A percentile compares a stretch with the other conserved stretches of the same genome.
phyloP scores from a whole-genome alignment of 2,113 vertebrate genomes.

The Anarhynchus alexandrinus region DNA sequence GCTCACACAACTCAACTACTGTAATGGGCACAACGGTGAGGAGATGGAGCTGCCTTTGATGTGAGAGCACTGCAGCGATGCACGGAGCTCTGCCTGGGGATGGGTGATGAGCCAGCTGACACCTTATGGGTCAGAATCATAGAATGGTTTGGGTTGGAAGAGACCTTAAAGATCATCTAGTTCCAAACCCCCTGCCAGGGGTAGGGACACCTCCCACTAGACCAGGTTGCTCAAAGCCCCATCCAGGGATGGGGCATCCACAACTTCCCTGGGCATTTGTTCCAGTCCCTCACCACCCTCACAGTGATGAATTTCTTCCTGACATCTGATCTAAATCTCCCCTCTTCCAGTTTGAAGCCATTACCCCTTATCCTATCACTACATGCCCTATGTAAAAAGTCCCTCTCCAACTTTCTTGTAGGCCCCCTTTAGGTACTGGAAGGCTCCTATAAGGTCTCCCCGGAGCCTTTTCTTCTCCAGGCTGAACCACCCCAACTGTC shows the following conservation, averaged over 20 bases:
- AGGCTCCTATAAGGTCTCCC: background rate
- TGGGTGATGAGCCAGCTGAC: background rate
- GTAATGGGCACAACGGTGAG: background rate
- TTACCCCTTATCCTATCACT: background rate
- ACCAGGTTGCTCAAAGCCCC: background rate
- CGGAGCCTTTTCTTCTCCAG: background rate
- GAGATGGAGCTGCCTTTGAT: background rate
- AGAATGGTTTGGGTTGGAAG: too few relatives aligned
- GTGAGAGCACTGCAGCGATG: background rate
- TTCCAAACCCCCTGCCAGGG: background rate
- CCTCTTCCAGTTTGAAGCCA: background rate
- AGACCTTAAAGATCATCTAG: background rate
- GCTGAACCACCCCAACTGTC: background rate
- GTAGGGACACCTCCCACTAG: background rate
- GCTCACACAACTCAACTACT: background rate
- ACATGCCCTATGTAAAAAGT: background rate
- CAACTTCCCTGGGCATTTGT: background rate
- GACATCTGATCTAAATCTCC: background rate
- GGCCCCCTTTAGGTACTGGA: background rate
- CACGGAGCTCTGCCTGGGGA: background rate
- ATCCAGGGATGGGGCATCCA: background rate
- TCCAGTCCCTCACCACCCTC: background rate
- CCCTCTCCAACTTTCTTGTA: background rate
- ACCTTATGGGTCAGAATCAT: background rate
- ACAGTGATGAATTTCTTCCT: background rate